Evolutionary conservation across 2,113 vertebrate genomes (phyloP).

Genomic region (Lethenteron camtschaticum): DNA sequence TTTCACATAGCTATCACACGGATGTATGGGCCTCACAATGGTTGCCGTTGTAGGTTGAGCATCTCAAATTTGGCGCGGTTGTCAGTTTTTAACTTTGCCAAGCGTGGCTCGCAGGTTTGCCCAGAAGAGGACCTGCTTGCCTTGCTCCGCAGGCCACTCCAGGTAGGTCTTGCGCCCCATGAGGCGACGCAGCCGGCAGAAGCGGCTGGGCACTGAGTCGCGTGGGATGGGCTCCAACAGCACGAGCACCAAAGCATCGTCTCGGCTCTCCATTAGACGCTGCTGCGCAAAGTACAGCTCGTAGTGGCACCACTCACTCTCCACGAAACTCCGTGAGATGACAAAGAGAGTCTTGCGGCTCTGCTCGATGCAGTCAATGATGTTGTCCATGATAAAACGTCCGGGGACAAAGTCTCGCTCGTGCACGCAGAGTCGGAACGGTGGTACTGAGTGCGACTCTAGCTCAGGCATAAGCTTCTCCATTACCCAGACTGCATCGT

Average conservation of each 20-base stretch:
- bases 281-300: conserved; percentile 18
- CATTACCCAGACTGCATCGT: conserved; percentile 8
- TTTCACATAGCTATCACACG: too few relatives aligned
- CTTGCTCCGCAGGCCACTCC: conserved; percentile 8
- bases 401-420: conserved; percentile 10
- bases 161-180: conserved; percentile 13
- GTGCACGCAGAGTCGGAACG: conserved; percentile 9
- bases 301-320: conserved; percentile 11
- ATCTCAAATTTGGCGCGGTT: too few relatives aligned
- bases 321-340: conserved; percentile 8
- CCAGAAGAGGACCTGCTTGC: conserved; percentile 8
- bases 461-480: conserved; percentile 7
- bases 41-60: too few relatives aligned
- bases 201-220: conserved; percentile 22
- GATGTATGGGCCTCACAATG: too few relatives aligned
- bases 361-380: conserved; percentile 8
- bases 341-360: conserved; percentile 10
- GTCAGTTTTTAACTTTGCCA: too few relatives aligned
- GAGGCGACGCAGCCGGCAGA: conserved; percentile 18
- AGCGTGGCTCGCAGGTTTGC: conserved; percentile 17
- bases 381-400: conserved; percentile 8
- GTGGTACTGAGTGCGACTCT: conserved; percentile 4
- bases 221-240: conserved; percentile 23
- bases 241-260: conserved; percentile 23
- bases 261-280: conserved; percentile 16